A percentile compares a stretch with the other conserved stretches of the same genome.
Conservation (phyloP, 1,140 invertebrate genomes). For the Cryptotermes secundus region DNA sequence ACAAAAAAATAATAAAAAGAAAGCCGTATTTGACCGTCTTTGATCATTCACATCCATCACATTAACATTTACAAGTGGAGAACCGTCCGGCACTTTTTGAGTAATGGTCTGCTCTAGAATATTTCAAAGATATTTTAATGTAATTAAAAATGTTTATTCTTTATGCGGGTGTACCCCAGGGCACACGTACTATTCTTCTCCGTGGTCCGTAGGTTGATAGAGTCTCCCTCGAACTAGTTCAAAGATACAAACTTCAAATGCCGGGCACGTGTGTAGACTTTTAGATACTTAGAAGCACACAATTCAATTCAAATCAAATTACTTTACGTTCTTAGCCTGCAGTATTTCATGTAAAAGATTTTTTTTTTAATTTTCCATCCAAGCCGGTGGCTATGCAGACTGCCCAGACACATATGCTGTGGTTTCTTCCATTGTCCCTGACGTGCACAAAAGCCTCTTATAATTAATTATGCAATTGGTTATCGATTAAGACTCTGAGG, state of each 20-base stretch:
- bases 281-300: not conserved
- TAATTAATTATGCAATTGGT: slow-evolving; percentile 6
- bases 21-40: no score
- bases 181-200: no score
- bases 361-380: not conserved
- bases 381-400: not conserved
- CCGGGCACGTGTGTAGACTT: not conserved
- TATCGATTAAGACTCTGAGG: not conserved
- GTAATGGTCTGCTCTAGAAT: no score
- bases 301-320: not conserved
- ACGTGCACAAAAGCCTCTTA: not conserved
- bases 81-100: no score
- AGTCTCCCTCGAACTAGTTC: not conserved
- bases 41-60: no score
- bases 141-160: no score
- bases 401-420: not conserved
- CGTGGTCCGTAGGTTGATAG: no score
- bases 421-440: not conserved
- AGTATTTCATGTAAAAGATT: not conserved
- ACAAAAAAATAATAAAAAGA: no score
- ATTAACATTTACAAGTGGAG: no score
- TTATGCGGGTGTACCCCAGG: no score
- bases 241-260: not conserved
- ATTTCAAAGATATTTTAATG: no score
- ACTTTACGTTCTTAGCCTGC: not conserved